Base-by-base conservation (phyloP, 2,113 vertebrate genomes). In the Megaceryle maxima region DNA sequence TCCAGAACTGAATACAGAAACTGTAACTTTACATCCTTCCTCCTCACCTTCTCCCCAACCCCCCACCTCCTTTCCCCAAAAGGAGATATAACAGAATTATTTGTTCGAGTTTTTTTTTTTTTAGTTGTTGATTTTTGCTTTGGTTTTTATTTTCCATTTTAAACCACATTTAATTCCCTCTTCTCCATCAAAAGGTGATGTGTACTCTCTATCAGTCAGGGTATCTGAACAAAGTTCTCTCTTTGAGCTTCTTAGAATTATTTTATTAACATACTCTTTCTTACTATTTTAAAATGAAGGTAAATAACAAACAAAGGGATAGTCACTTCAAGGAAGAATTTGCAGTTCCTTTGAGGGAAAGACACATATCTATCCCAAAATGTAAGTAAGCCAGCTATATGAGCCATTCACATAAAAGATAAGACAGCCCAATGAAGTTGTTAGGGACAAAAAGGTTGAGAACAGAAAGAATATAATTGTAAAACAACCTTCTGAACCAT, bases 401-500 rank as follows among this genome's bases (percentile, higher is more conserved):
- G 16, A 87, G 12, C 6, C 33, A 53, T 31, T 86, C 22, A 35
- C 20, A 21, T 15, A 46, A 33, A 68, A 77, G 31, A 63, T 67
- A 53, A 70, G 46, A 50, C 3, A 53, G 17, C 53, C 11, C 10
- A 39, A 5, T 84, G 25, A 79, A 48, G 21, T 56, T 62, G 22
- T 60, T 35, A 5, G 4, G 2, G 3, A 2, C 29, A 21, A 41
- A 8, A 46, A 24, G 6, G 8, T 66, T 69, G 44, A 63, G 12
- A 90, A 69, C 8, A 44, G 63, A 53, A 74, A 44, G 26, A 83
- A 44, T 1, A 3, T 28, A 55, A 20, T 56, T 68, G 15, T 60
- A 29, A 60, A 55, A 77, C 41, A 3, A 0, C 1, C 1, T 29
- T 76, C 44, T 55, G 31, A 77, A 64, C 4, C 10, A 44, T 13